Base-by-base conservation (phyloP, 2,113 vertebrate genomes). In the Plecturocebus donacophilus region DNA sequence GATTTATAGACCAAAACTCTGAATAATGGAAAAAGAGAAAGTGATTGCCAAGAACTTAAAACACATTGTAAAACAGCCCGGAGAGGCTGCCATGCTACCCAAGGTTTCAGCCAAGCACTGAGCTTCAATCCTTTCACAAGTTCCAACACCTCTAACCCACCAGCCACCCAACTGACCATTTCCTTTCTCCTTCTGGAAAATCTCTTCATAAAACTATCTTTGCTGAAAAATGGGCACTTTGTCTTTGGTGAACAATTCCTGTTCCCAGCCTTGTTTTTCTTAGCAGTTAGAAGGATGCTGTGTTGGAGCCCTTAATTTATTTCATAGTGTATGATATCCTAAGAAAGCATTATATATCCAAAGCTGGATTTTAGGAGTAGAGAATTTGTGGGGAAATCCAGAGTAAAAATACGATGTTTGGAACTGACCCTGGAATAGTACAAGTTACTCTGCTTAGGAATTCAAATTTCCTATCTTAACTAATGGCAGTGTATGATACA, bases 401-500 rank as follows among this genome's bases (percentile, higher is more conserved):
- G 80, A 92, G 40, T 94, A 85, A 96, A 97, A 82, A 90, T 87
- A 49, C 5, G 35, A 0, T 23, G 83, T 94, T 91, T 95, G 86
- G 92, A 92, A 89, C 85, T 79, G 71, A 95, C 93, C 97, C 93
- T 97, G 79, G 23, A 88, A 75, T 87, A 87, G 8, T 58, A 54
- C 71, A 38, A 92, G 80, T 92, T 96, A 49, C 85, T 96, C 97
- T 96, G 92, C 88, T 96, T 42, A 81, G 82, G 97, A 97, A 97
- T 93, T 89, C 95, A 93, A 96, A 97, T 77, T 98, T 97, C 95
- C 97, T 94, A 61, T 98, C 97, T 89, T 97, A 94, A 94, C 96
- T 98, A 98, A 98, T 97, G 96, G 97, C 98, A 98, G 97, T 92
- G 96, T 97, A 92, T 97, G 98, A 96, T 95, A 77, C 96, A 68